phyloP scores from a whole-genome alignment of 2,797 vertebrate species.

The Callimico goeldii region DNA sequence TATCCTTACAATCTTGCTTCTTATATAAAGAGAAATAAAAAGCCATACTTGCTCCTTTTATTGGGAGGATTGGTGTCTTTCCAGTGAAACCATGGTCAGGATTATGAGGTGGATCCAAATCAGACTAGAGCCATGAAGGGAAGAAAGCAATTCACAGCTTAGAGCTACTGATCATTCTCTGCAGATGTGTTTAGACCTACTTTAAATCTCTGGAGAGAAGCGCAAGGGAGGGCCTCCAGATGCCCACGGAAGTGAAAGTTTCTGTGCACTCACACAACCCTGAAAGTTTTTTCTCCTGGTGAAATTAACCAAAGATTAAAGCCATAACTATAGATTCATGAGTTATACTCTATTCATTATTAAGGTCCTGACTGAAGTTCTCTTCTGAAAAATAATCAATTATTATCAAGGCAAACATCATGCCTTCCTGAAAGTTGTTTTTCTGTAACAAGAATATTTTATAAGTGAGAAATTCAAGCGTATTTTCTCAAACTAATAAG shows the following conservation, averaged over 20 bases:
- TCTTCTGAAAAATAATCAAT: neutral
- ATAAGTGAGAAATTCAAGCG: neutral
- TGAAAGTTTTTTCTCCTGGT: neutral
- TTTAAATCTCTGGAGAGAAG: neutral
- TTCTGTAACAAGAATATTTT: neutral
- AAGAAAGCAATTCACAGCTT: neutral
- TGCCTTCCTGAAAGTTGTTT: neutral
- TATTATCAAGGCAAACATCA: neutral
- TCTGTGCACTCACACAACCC: neutral
- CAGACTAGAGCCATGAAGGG: neutral
- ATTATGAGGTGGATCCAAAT: neutral
- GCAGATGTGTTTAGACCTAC: neutral
- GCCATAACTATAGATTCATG: neutral
- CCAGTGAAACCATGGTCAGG: neutral
- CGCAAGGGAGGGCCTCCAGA: neutral
- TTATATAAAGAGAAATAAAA: neutral
- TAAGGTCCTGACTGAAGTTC: constrained; percentile 12
- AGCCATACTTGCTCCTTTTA: neutral
- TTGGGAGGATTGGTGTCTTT: neutral
- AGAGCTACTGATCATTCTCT: neutral
- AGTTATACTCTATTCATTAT: neutral
- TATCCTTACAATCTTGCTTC: neutral
- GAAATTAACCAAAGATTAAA: constrained; percentile 8
- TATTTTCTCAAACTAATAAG: neutral
- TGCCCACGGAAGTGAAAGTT: neutral